Conservation (phyloP, 1,140 invertebrate genomes). For the Semibalanus balanoides region DNA sequence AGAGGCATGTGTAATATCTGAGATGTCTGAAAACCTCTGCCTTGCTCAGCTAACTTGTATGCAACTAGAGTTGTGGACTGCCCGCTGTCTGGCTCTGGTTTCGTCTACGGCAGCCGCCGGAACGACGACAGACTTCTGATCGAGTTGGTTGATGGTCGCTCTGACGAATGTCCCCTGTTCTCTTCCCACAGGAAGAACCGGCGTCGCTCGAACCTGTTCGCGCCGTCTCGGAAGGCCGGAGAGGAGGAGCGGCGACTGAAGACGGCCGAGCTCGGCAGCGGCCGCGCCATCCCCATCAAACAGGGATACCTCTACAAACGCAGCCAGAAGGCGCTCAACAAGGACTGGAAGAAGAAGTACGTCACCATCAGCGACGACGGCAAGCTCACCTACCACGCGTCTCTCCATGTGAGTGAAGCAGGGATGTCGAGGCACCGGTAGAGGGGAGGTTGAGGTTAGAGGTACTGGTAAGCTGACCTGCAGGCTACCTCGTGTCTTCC, state of each 20-base stretch:
- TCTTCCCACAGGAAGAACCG: conserved; percentile 55
- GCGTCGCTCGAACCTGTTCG: conserved; percentile 86
- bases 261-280: conserved; percentile 67
- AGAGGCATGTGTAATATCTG: too few species aligned
- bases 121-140: too few species aligned
- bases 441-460: too few species aligned
- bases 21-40: too few species aligned
- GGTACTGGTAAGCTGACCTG: too few species aligned
- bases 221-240: conserved; percentile 75
- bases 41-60: too few species aligned
- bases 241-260: conserved; percentile 52
- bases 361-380: conserved; percentile 91
- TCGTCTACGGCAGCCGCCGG: too few species aligned
- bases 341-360: conserved; percentile 99
- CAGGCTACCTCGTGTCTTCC: too few species aligned
- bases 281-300: conserved; percentile 87
- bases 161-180: conserved; percentile 7
- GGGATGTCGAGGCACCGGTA: too few species aligned
- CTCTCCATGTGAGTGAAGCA: conserved; percentile 69
- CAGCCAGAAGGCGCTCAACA: conserved; percentile 85
- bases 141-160: too few species aligned
- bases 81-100: too few species aligned
- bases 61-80: too few species aligned
- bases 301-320: conserved; percentile 95
- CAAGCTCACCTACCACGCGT: conserved; percentile 85